A percentile compares a stretch with the other conserved stretches of the same genome.
These are phyloP conservation scores for Metridium senile DNA, from an alignment of 92 coral and sea anemone species.

Conservation along the genomic window DNA sequence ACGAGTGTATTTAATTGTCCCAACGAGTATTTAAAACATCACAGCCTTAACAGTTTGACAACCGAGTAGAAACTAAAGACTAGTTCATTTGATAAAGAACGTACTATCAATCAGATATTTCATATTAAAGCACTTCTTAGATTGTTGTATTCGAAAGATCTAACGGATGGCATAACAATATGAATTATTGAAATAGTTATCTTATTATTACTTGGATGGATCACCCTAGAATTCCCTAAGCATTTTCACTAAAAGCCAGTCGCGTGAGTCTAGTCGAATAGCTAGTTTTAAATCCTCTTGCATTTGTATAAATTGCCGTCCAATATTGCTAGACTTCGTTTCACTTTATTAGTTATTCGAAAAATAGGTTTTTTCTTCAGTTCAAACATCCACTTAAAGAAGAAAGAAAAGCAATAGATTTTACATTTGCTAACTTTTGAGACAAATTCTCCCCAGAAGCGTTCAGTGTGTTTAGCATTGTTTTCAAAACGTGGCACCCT, in stretches of 20 bases:
- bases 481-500: slow-evolving; percentile 54
- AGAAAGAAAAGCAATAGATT: slow-evolving; percentile 34
- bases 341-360: background rate
- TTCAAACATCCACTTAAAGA: slow-evolving; percentile 39
- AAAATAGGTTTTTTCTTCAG: slow-evolving; percentile 19
- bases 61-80: background rate
- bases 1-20: slow-evolving; percentile 36
- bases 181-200: slow-evolving; percentile 1
- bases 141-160: slow-evolving; percentile 19
- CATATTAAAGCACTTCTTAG: slow-evolving; percentile 33
- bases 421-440: slow-evolving; percentile 28
- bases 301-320: background rate
- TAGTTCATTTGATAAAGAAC: no score
- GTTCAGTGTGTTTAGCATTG: slow-evolving; percentile 42
- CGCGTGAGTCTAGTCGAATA: background rate
- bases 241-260: background rate
- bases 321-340: background rate
- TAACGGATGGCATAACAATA: slow-evolving; percentile 27
- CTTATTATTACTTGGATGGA: background rate
- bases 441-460: slow-evolving; percentile 23
- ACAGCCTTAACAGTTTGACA: background rate
- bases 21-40: slow-evolving; percentile 12
- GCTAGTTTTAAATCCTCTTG: slow-evolving; percentile 7
- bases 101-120: no score
- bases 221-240: background rate